Base-by-base conservation (phyloP, 2,888 invertebrate species). In the Cryptocephalus primarius region DNA sequence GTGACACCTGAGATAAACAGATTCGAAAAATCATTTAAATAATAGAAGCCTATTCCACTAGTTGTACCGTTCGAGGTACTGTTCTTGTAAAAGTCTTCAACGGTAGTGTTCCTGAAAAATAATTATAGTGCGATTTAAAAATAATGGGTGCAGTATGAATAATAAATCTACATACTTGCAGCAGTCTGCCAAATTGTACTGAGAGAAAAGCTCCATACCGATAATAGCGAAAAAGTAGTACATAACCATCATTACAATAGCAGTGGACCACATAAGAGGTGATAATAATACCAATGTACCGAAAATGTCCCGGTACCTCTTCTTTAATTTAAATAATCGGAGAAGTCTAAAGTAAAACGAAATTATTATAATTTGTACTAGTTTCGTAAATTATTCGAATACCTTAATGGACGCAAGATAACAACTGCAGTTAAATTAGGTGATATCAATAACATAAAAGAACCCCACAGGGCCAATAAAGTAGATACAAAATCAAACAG, bases 171-270 rank as follows among this genome's bases (percentile, higher is more conserved):
- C 12, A 6, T 36, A 36, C 36, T 36, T 36, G 73, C 91, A 91
- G 69, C 90, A 91, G 66, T 90, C 86, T 56, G 72, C 76, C 64
- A 91, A 77, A 60, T 86, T 79, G 56, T 81, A 79, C 1, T 77
- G 75, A 1, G 86, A 78, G 67, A 91, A 90, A 14, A 88, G 70
- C 67, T 91, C 92, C 89, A 91, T 91, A 44, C 89, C 91, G 60
- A 91, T 80, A 55, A 92, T 86, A 3, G 89, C 88, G 71, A 89
- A 91, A 73, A 87, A 88, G 69, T 88, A 92, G 67, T 89, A 91
- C 69, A 90, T 76, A 56, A 85, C 83, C 46, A 85, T 72, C 79
- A 90, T 86, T 9, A 89, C 88, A 53, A 88, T 79, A 9, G 84
- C 84, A 0, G 90, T 85, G 0, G 88, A 88, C 43, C 84, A 80